Percentiles rank a stretch among this genome's conserved stretches.
Evolutionary conservation across 53 echinoderm and acorn worm genomes (phyloP).

Genomic region (Crossaster papposus): DNA sequence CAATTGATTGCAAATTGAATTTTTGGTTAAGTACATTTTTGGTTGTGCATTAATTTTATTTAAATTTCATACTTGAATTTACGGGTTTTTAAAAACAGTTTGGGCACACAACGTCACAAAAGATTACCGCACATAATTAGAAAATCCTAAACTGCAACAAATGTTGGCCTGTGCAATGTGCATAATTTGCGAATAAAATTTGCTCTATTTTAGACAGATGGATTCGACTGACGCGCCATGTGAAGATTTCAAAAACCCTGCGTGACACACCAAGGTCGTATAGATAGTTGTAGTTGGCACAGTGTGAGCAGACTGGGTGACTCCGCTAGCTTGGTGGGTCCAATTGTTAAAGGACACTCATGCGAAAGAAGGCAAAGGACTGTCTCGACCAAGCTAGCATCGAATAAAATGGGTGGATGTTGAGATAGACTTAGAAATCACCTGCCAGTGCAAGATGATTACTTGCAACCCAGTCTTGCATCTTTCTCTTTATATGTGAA

Average conservation of each 20-base stretch:
- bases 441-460: background rate
- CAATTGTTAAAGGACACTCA: constrained; percentile 21
- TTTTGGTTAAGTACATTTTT: too few species aligned
- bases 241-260: background rate
- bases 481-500: too few species aligned
- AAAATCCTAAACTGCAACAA: too few species aligned
- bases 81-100: too few species aligned
- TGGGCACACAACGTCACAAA: too few species aligned
- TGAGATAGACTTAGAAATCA: background rate
- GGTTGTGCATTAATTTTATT: too few species aligned
- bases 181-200: too few species aligned
- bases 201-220: too few species aligned
- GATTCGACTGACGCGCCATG: background rate
- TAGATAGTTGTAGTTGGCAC: background rate
- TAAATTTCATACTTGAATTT: too few species aligned
- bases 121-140: too few species aligned
- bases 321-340: background rate
- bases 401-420: background rate
- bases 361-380: background rate
- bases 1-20: too few species aligned
- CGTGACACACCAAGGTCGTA: background rate
- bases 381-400: background rate
- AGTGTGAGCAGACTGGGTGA: constrained; percentile 3
- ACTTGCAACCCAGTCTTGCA: background rate
- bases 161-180: too few species aligned